phyloP scores from a whole-genome alignment of 2,888 invertebrate species.

The Nephrocerus scutellatus region DNA sequence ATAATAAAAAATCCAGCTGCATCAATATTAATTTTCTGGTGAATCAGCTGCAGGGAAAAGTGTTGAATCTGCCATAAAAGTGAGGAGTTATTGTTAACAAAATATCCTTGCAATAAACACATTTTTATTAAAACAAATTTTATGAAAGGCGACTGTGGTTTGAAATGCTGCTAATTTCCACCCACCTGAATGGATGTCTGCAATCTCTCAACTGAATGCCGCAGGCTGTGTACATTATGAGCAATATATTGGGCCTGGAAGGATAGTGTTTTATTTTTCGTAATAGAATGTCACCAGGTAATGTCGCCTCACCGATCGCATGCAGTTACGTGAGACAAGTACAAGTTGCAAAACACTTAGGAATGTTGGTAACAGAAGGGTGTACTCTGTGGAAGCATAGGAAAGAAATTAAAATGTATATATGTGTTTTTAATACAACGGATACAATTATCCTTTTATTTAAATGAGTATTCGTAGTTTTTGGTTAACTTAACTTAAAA shows the following conservation, averaged over 20 bases:
- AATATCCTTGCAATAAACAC: too few relatives aligned
- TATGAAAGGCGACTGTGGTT: neutral
- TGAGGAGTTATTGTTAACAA: neutral
- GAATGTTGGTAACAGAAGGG: conserved; percentile 23
- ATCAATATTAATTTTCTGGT: conserved; percentile 28
- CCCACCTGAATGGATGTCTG: conserved; percentile 24
- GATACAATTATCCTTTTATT: too few relatives aligned
- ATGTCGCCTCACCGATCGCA: conserved; percentile 23
- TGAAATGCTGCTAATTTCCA: too few relatives aligned
- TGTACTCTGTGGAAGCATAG: conserved; percentile 20
- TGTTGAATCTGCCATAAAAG: conserved; percentile 24
- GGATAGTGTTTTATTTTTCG: neutral
- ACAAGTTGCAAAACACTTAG: conserved; percentile 24
- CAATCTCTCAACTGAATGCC: conserved; percentile 21
- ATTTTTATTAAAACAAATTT: too few relatives aligned
- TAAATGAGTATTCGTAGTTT: too few relatives aligned
- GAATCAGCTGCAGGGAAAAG: conserved; percentile 28
- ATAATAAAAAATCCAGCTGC: conserved; percentile 24
- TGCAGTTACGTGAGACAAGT: conserved; percentile 25
- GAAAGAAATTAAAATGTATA: conserved; percentile 1
- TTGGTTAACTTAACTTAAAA: too few relatives aligned
- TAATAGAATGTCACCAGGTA: neutral
- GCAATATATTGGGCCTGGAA: conserved; percentile 22
- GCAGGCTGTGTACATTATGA: conserved; percentile 23
- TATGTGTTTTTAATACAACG: too few relatives aligned